These are phyloP conservation scores for Ormyrus pomaceus DNA, from an alignment of 2,888 invertebrate genomes.

Conservation along the genomic window DNA sequence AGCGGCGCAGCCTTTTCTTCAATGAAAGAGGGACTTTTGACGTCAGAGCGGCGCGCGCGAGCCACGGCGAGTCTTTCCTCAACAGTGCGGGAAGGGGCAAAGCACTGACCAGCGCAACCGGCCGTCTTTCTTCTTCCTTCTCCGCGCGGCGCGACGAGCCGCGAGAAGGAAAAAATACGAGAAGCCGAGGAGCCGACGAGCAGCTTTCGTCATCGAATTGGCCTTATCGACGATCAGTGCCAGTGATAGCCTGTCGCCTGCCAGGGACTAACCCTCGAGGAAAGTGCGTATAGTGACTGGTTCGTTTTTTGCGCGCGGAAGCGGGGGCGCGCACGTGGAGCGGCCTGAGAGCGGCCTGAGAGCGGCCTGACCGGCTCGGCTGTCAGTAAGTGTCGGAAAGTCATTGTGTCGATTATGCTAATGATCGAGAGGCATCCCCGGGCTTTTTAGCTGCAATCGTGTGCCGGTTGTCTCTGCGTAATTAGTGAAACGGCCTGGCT, in stretches of 20 bases:
- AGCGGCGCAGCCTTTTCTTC: not conserved
- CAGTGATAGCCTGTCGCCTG: conserved; percentile 12
- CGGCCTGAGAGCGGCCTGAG: too few relatives aligned
- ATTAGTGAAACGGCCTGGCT: too few relatives aligned
- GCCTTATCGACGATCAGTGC: conserved; percentile 25
- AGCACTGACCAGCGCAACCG: conserved; percentile 35
- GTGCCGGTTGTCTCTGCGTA: too few relatives aligned
- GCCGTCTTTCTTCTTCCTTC: not conserved
- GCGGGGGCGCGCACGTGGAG: too few relatives aligned
- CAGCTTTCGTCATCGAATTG: conserved; percentile 9
- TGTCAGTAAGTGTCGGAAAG: too few relatives aligned
- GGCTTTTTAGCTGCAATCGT: too few relatives aligned
- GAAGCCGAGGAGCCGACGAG: not conserved
- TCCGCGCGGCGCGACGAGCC: not conserved
- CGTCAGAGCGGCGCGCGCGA: conserved; percentile 11
- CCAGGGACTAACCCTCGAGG: conserved; percentile 12
- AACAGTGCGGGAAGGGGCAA: conserved; percentile 6
- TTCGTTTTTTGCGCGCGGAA: too few relatives aligned
- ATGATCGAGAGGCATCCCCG: too few relatives aligned
- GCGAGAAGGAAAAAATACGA: not conserved
- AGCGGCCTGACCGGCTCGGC: too few relatives aligned
- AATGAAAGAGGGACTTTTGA: conserved; percentile 14
- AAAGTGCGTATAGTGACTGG: not conserved
- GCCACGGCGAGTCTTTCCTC: not conserved
- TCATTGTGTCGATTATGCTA: too few relatives aligned